Base-by-base conservation (phyloP, 2,113 vertebrate species). In the Cavia porcellus region DNA sequence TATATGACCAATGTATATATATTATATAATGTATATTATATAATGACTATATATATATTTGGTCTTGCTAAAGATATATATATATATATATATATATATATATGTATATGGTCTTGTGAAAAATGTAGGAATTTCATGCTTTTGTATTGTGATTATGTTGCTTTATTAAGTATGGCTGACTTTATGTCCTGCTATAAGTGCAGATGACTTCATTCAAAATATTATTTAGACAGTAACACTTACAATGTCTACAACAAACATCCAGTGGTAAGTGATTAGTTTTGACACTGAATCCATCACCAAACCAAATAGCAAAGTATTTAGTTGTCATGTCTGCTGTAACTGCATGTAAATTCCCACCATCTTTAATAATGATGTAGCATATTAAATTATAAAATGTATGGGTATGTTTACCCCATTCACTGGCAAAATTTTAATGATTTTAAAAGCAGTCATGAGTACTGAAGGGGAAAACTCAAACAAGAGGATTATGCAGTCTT, bases 351-450 rank as follows among this genome's bases (percentile, higher is more conserved):
- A 93, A 97, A 94, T 96, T 79, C 72, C 57, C 2, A 55, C 84
- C 8, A 64, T 62, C 70, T 96, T 95, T 97, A 22, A 7, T 84
- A 94, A 77, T 92, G 28, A 81, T 96, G 96, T 82, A 88, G 50
- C 32, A 86, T 52, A 12, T 81, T 94, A 66, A 97, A 84, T 25
- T 55, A 35, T 59, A 59, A 79, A 64, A 72, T 24, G 0, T 81
- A 25, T 91, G 35, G 28, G 52, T 8, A 59, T 32, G 3, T 70
- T 17, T 42, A 10, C 59, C 42, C 30, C 2, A 42, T 92, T 82
- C 89, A 3, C 61, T 95, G 42, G 84, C n/a, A 96, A 89, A 62
- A 3, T 75, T 97, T 93, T 81, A 52, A 1, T 83, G 84, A 90
- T 96, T 96, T 96, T 72, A 96, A 96, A 87, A 17, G 17, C 20